These are phyloP conservation scores for Quiscalus mexicanus DNA, from an alignment of 2,113 vertebrate genomes.

Conservation along the genomic window DNA sequence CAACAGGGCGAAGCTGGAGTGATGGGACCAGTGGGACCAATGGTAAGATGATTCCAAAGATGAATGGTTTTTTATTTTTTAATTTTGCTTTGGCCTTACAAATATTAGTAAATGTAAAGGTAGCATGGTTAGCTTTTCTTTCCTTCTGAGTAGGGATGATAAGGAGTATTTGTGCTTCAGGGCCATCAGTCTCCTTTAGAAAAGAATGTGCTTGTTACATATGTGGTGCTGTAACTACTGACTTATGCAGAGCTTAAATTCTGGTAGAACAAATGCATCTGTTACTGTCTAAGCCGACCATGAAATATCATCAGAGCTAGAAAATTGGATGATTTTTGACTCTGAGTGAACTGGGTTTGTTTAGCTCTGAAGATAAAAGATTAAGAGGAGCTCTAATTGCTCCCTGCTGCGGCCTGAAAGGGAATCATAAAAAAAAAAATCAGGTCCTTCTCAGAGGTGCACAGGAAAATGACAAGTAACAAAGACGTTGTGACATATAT, in stretches of 20 bases:
- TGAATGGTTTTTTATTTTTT: not conserved
- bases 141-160: not conserved
- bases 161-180: not conserved
- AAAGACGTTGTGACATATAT: not conserved
- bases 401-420: not conserved
- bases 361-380: not conserved
- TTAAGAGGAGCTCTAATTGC: not conserved
- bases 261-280: not conserved
- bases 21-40: slow-evolving; percentile 77
- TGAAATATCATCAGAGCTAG: not conserved
- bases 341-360: not conserved
- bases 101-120: not conserved
- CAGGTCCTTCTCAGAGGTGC: not conserved
- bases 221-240: not conserved
- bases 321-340: not conserved
- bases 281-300: not conserved
- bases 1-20: slow-evolving; percentile 84
- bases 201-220: not conserved
- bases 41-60: slow-evolving; percentile 73
- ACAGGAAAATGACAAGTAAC: not conserved
- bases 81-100: not conserved
- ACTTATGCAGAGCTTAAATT: not conserved
- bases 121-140: not conserved
- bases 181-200: not conserved
- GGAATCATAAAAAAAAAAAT: not conserved